These are phyloP conservation scores for Oligia strigilis DNA, from an alignment of 2,888 invertebrate genomes.

Conservation along the genomic window DNA sequence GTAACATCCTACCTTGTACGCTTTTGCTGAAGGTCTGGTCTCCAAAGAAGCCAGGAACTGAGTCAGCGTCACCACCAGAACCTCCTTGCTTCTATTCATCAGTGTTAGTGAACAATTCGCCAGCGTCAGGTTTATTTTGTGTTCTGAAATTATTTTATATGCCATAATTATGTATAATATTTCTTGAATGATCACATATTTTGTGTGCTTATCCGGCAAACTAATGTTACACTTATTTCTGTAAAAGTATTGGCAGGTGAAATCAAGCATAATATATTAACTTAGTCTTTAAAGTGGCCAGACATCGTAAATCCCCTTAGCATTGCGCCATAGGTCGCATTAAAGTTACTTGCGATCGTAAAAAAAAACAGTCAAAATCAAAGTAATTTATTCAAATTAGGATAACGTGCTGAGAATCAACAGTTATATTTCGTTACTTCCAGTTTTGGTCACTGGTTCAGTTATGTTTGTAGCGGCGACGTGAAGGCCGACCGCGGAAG, in stretches of 20 bases:
- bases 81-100: slow-evolving; percentile 92
- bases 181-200: not conserved
- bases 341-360: not conserved
- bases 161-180: not conserved
- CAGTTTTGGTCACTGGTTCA: no score
- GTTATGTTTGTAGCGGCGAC: no score
- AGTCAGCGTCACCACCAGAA: slow-evolving; percentile 93
- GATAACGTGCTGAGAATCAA: not conserved
- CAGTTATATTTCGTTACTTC: no score
- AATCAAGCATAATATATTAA: not conserved
- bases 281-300: not conserved
- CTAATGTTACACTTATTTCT: not conserved
- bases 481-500: no score
- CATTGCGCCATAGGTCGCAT: not conserved
- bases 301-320: not conserved
- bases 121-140: slow-evolving; percentile 94
- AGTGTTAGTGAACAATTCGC: slow-evolving; percentile 93
- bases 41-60: slow-evolving; percentile 93
- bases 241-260: not conserved
- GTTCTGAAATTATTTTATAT: slow-evolving; percentile 89
- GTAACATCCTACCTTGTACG: slow-evolving; percentile 89
- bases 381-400: not conserved
- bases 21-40: slow-evolving; percentile 92
- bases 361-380: not conserved
- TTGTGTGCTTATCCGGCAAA: not conserved